These are phyloP conservation scores for Holothuria glaberrima DNA, from an alignment of 35 echinoderm and acorn worm genomes.

Conservation along the genomic window DNA sequence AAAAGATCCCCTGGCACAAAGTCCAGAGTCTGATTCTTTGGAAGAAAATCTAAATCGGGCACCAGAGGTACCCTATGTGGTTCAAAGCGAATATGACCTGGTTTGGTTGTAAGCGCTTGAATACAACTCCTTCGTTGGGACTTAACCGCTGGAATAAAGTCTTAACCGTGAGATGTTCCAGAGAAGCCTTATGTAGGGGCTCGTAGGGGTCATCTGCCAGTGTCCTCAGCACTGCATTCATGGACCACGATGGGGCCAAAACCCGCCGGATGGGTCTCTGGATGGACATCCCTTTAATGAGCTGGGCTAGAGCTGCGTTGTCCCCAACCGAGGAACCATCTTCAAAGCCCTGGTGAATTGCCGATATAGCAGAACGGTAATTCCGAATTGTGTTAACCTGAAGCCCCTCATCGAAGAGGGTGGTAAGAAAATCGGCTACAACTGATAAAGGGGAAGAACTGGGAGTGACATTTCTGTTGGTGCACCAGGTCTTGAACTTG, in stretches of 20 bases:
- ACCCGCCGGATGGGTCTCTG: background rate
- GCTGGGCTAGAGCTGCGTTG: background rate
- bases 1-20: conserved; percentile 21
- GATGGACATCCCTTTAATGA: conserved; percentile 43
- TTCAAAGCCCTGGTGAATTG: conserved; percentile 50
- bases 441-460: conserved; percentile 15
- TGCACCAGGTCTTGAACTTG: conserved; percentile 29
- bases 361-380: conserved; percentile 55
- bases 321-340: conserved; percentile 23
- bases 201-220: conserved; percentile 37
- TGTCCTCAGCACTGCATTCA: conserved; percentile 23
- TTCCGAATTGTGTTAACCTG: conserved; percentile 30
- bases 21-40: conserved; percentile 56
- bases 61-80: conserved; percentile 9
- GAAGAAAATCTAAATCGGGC: conserved; percentile 17
- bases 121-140: background rate
- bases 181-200: conserved; percentile 24
- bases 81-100: conserved; percentile 47
- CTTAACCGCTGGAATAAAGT: conserved; percentile 36
- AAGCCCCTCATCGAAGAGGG: conserved; percentile 17
- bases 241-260: conserved; percentile 53
- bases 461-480: conserved; percentile 18
- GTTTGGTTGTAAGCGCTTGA: conserved; percentile 40
- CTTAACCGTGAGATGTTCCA: conserved; percentile 53
- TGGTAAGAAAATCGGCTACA: conserved; percentile 48